phyloP scores from a whole-genome alignment of 2,888 invertebrate species.

The Netelia fuscicornis region DNA sequence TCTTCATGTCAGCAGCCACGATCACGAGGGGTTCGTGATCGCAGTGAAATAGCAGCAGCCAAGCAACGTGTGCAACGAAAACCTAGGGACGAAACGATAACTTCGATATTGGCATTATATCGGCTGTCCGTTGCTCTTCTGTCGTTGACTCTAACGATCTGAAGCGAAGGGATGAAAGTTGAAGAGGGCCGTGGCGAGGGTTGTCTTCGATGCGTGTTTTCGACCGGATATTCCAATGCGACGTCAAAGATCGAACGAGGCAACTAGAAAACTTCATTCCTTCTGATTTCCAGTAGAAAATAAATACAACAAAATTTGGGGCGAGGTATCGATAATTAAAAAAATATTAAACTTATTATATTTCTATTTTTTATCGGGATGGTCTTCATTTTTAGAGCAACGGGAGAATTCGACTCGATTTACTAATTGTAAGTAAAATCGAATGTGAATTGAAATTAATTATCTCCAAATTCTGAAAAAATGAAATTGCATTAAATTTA shows the following conservation, averaged over 20 bases:
- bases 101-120: conserved; percentile 61
- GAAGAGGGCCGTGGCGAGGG: too few relatives aligned
- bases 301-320: not conserved
- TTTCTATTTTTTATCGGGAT: too few relatives aligned
- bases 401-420: too few relatives aligned
- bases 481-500: too few relatives aligned
- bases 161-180: conserved; percentile 35
- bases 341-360: too few relatives aligned
- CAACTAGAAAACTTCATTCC: not conserved
- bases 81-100: conserved; percentile 42
- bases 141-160: conserved; percentile 62
- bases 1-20: conserved; percentile 20
- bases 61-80: conserved; percentile 19
- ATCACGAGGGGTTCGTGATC: not conserved
- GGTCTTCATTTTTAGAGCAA: too few relatives aligned
- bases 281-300: not conserved
- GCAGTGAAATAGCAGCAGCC: conserved; percentile 1
- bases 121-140: conserved; percentile 55
- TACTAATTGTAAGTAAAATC: too few relatives aligned
- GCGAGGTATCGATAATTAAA: too few relatives aligned
- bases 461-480: too few relatives aligned
- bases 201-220: not conserved
- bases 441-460: too few relatives aligned
- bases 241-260: not conserved
- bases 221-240: not conserved